phyloP scores from a whole-genome alignment of 1,140 invertebrate genomes.

The Drosophila persimilis region DNA sequence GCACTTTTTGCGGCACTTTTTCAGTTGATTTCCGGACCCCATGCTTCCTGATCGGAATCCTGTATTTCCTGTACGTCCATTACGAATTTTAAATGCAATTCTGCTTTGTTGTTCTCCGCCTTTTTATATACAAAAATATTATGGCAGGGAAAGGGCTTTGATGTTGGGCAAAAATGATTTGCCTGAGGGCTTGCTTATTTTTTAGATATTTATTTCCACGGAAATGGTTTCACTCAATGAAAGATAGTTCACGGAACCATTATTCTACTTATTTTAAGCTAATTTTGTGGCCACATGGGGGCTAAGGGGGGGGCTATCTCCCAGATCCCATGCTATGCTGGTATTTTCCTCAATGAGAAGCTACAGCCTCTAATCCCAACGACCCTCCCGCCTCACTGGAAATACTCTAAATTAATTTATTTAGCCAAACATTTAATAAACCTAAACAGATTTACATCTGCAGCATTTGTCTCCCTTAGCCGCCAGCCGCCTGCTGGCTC shows the following conservation, averaged over 20 bases:
- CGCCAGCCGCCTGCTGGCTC: slow-evolving; percentile 19
- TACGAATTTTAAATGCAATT: slow-evolving; percentile 73
- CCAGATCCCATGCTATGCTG: no score
- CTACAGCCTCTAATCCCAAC: no score
- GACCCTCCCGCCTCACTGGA: background rate
- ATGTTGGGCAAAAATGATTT: slow-evolving; percentile 3
- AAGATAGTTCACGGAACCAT: no score
- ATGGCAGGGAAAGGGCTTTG: slow-evolving; percentile 4
- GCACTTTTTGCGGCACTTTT: slow-evolving; percentile 68
- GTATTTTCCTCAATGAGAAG: no score
- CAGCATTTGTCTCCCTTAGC: slow-evolving; percentile 45
- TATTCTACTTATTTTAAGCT: no score
- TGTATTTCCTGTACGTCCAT: slow-evolving; percentile 77
- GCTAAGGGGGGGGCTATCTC: no score
- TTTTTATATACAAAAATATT: background rate
- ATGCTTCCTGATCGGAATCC: slow-evolving; percentile 75
- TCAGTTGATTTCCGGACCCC: slow-evolving; percentile 76
- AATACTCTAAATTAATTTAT: slow-evolving; percentile 20
- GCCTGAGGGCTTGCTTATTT: no score
- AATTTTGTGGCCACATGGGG: no score
- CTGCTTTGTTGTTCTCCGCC: slow-evolving; percentile 23
- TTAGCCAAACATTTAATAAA: slow-evolving; percentile 44
- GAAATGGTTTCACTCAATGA: background rate
- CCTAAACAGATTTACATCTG: slow-evolving; percentile 31
- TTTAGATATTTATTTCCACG: background rate